Percentiles rank a stretch among this genome's conserved stretches.
phyloP scores from a whole-genome alignment of 2,113 vertebrate genomes.

The Brachyistius frenatus region DNA sequence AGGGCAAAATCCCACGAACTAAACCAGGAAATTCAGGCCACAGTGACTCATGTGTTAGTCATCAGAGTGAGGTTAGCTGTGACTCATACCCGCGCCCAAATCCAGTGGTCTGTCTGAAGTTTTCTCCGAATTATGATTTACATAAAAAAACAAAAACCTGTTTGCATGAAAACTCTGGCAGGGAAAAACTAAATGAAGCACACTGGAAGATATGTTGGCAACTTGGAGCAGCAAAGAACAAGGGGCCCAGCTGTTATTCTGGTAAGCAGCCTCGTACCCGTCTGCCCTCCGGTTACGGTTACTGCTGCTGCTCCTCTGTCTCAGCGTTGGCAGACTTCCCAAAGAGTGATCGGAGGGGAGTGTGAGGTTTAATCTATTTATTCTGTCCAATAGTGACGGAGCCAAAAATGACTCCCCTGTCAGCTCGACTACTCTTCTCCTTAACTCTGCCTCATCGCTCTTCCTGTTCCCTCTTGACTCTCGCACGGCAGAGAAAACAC shows the following conservation, averaged over 20 bases:
- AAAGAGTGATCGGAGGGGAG: conserved; percentile 31
- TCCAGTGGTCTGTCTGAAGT: conserved; percentile 6
- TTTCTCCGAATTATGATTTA: background rate
- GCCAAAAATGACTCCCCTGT: conserved; percentile 76
- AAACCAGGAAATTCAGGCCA: conserved; percentile 10
- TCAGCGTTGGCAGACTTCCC: conserved; percentile 18
- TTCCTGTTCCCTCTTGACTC: conserved; percentile 16
- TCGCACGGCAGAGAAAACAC: background rate
- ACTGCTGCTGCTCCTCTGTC: background rate
- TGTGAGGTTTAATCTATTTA: conserved; percentile 80
- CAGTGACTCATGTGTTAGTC: conserved; percentile 60
- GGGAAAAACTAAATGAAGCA: background rate
- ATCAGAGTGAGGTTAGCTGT: conserved; percentile 11
- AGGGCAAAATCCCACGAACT: background rate
- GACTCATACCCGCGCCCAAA: conserved; percentile 20
- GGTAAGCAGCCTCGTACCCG: background rate
- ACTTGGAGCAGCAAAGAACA: background rate
- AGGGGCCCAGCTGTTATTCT: background rate
- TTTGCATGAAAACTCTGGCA: background rate
- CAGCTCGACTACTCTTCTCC: conserved; percentile 35
- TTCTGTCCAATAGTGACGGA: conserved; percentile 79
- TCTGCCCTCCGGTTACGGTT: conserved; percentile 13
- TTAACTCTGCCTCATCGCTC: conserved; percentile 2
- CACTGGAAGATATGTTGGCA: background rate
- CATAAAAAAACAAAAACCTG: background rate